Percentiles rank a stretch among this genome's conserved stretches.
Evolutionary conservation across 2,888 invertebrate genomes (phyloP).

Genomic region (Caenorhabditis plicata): DNA sequence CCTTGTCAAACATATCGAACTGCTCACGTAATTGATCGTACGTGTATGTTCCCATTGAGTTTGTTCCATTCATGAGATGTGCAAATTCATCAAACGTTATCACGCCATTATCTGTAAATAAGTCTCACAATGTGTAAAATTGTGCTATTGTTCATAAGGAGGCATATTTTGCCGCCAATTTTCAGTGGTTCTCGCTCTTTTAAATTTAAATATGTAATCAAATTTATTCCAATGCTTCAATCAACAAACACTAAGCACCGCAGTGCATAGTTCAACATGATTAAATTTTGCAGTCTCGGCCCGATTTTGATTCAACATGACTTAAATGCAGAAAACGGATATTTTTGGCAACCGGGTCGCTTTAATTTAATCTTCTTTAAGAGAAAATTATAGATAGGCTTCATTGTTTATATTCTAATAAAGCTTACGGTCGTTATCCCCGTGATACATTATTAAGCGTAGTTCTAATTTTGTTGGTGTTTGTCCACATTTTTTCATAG

Average conservation of each 20-base stretch:
- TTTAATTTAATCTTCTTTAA: too few relatives aligned
- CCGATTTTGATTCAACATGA: conserved; percentile 9
- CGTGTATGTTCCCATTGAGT: conserved; percentile 42
- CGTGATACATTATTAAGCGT: conserved; percentile 60
- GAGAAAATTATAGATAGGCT: too few relatives aligned
- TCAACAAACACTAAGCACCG: too few relatives aligned
- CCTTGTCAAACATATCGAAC: conserved; percentile 63
- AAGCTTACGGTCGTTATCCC: conserved; percentile 60
- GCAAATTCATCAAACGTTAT: conserved; percentile 64
- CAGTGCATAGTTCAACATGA: too few relatives aligned
- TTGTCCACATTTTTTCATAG: conserved; percentile 63
- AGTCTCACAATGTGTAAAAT: too few relatives aligned
- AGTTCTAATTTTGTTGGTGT: conserved; percentile 59
- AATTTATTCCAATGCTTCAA: too few relatives aligned
- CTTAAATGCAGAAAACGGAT: too few relatives aligned
- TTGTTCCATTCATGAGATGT: conserved; percentile 51
- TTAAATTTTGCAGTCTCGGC: too few relatives aligned
- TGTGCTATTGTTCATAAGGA: neutral
- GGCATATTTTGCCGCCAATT: neutral
- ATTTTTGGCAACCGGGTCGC: too few relatives aligned
- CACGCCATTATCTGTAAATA: conserved; percentile 62
- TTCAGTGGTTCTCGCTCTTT: neutral
- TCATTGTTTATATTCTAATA: too few relatives aligned
- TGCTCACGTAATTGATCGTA: conserved; percentile 55
- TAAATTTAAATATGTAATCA: conserved; percentile 16